Percentiles rank a stretch among this genome's conserved stretches.
Conservation (phyloP, 2,113 vertebrate genomes). For the Hippocampus abdominalis region DNA sequence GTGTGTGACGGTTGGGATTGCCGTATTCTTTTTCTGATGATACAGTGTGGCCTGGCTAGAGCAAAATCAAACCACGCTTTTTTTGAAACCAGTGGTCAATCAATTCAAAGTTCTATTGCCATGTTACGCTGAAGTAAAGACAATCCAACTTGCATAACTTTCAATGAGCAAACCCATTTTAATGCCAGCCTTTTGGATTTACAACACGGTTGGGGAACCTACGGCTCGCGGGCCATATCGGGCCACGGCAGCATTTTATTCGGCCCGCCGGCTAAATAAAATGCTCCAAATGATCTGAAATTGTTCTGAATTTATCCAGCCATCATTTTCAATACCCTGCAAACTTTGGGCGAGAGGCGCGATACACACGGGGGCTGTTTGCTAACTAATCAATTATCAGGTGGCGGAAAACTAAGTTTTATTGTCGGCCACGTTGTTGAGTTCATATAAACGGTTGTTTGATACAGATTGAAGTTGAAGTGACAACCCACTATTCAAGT, state of each 20-base stretch:
- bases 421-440: neutral
- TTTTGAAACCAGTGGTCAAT: constrained; percentile 44
- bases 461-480: neutral
- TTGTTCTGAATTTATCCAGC: neutral
- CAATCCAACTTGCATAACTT: constrained; percentile 61
- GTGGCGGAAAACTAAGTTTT: neutral
- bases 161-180: constrained; percentile 52
- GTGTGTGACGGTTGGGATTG: constrained; percentile 24
- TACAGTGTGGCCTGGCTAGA: constrained; percentile 22
- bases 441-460: neutral
- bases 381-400: neutral
- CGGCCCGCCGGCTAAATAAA: neutral
- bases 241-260: neutral
- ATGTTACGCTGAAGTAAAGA: constrained; percentile 56
- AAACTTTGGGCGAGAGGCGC: neutral
- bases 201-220: neutral
- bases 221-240: neutral
- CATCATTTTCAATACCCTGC: neutral
- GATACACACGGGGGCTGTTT: neutral
- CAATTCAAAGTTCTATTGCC: constrained; percentile 61
- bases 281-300: neutral
- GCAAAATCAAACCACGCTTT: constrained; percentile 34
- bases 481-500: neutral
- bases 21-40: constrained; percentile 15
- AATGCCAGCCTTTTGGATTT: constrained; percentile 14